A percentile compares a stretch with the other conserved stretches of the same genome.
Conservation (phyloP, 1,140 invertebrate species). For the Cydia amplana region DNA sequence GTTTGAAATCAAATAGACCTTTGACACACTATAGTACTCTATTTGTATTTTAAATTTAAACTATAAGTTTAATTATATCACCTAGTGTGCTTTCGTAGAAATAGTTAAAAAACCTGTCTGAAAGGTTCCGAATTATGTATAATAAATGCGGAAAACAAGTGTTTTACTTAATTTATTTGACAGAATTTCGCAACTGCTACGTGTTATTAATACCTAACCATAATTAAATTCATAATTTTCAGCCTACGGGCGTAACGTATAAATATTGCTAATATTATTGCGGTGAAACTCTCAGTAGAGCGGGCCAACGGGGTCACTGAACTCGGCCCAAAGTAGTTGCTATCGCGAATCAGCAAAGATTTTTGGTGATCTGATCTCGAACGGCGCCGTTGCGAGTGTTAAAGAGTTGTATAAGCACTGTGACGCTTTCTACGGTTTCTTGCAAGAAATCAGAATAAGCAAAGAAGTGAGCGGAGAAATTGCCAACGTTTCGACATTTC, state of each 20-base stretch:
- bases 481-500: conserved; percentile 62
- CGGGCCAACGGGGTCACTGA: conserved; percentile 54
- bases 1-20: no score
- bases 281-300: conserved; percentile 45
- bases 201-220: background rate
- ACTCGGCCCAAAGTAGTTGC: conserved; percentile 46
- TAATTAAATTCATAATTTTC: conserved; percentile 25
- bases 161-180: background rate
- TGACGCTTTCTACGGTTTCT: conserved; percentile 67
- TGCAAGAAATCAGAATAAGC: conserved; percentile 60
- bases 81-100: no score
- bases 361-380: conserved; percentile 47
- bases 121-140: background rate
- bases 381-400: conserved; percentile 47
- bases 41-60: no score
- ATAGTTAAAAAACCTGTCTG: background rate
- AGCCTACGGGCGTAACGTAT: conserved; percentile 29
- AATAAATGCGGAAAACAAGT: background rate
- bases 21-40: no score
- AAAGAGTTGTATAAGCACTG: conserved; percentile 66
- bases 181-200: background rate
- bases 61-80: no score
- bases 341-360: conserved; percentile 56
- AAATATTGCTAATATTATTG: conserved; percentile 18
- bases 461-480: conserved; percentile 73